Evolutionary conservation across 2,888 invertebrate genomes (phyloP), one percentile per base, ranked within the genome.

Genomic region (Bembecia ichneumoniformis): DNA sequence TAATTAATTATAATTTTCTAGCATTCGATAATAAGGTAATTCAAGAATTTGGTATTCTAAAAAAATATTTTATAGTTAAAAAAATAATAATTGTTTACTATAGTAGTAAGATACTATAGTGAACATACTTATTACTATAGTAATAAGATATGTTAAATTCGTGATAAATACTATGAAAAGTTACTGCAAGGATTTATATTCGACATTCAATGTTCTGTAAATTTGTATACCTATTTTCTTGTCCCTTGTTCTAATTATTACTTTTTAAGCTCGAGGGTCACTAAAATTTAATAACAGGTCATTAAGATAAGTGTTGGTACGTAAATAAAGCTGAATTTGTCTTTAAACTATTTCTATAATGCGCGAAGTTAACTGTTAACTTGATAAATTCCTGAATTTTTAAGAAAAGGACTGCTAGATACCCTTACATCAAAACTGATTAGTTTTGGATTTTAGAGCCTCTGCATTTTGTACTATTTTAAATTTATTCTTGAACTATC

Each of bases 111-210:
- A 28, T 28, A 28, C 28, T 28, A 28, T 28, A 9, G 28, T 28
- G 9, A 28, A 28, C 28, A 28, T 28, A 28, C 28, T 28, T 28
- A 28, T 28, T 28, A 28, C 28, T 28, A 28, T 28, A 77, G 71
- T 74, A 62, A 62, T 76, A 77, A 78, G 74, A 74, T 66, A 70
- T 78, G 77, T 80, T 80, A 74, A 72, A 80, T 70, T 79, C 80
- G 79, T 81, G 81, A 79, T 82, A 81, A 74, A 72, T 48, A 60
- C 68, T 68, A 62, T 60, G 63, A 63, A 65, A 71, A 68, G 73
- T 77, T 74, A 77, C 64, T 67, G 71, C 68, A 66, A 71, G 62
- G 62, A 68, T 71, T 71, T 71, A 66, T 73, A 71, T 62, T 60
- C 61, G 60, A 55, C 58, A 58, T 67, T 16, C 14, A 67, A 63